These are phyloP conservation scores for Mercenaria mercenaria DNA, from an alignment of 1,140 invertebrate species.

Conservation along the genomic window DNA sequence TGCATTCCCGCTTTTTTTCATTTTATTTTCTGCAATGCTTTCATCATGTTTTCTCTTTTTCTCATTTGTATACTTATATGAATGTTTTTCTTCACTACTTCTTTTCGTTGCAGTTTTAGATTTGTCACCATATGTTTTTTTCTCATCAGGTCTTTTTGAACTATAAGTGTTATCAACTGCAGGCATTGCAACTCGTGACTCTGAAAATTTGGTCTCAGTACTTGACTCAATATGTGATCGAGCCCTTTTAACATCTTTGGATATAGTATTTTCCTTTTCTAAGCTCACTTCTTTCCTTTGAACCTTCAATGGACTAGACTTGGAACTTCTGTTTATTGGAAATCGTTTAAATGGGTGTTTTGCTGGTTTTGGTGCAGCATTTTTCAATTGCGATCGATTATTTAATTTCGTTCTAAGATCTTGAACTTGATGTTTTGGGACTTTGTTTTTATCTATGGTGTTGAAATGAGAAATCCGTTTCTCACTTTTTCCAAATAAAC, in stretches of 20 bases:
- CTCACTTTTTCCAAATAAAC: background rate
- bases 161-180: slow-evolving; percentile 1
- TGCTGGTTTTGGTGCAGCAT: too few relatives aligned
- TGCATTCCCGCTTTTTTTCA: background rate
- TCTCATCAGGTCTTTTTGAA: background rate
- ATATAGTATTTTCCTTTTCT: background rate
- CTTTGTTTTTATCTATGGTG: background rate
- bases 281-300: background rate
- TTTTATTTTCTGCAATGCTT: background rate
- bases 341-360: background rate
- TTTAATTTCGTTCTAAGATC: too few relatives aligned
- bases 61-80: background rate
- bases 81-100: background rate
- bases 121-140: background rate
- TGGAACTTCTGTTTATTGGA: background rate
- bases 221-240: background rate
- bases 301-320: too few relatives aligned
- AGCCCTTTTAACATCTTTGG: background rate
- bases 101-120: background rate
- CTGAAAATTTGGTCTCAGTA: background rate
- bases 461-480: background rate
- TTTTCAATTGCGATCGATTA: background rate
- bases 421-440: too few relatives aligned
- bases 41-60: slow-evolving; percentile 9
- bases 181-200: background rate